Base-by-base conservation (phyloP, 2,113 vertebrate genomes). In the Raja brachyura region DNA sequence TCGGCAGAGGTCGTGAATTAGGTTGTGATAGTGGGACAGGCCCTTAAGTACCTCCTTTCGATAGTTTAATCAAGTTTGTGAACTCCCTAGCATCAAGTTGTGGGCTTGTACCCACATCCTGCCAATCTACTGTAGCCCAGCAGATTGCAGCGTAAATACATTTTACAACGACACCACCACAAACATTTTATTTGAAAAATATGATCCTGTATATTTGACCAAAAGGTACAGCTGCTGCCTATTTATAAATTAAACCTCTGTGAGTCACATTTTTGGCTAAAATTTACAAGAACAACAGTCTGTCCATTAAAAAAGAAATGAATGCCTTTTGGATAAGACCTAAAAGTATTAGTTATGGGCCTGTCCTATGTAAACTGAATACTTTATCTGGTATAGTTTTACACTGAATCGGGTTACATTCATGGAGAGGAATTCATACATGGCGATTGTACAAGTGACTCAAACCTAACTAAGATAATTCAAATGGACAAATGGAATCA, bases 101-200 rank as follows among this genome's bases (percentile, higher is more conserved):
- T 85, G 54, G 48, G 81, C 81, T 59, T 25, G 28, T 20, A 85
- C 81, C 75, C 81, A 85, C 81, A 85, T 85, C 81, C 81, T 85
- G 54, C 11, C 33, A 85, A 56, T 56, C 48, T 85, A 22, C 20
- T 56, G 8, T 59, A 85, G 20, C 81, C 54, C 81, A 85, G 54
- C 48, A 25, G 81, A 54, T 56, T 59, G 39, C 16, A 85, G 39
- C 81, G 59, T 33, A 77, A 77, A 33, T 33, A 33, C n/a, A 77
- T 77, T 77, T 77, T 33, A 77, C 75, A 77, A 77, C n/a, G 31
- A 13, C 75, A 33, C n/a, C n/a, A 77, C n/a, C 75, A 77, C 13
- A 85, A 85, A 59, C 18, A 85, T 85, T 85, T 56, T 85, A 85
- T 54, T 85, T 85, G 59, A 85, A 56, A 56, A 83, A 81, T 39